Base-by-base conservation (phyloP, 1,140 invertebrate genomes). In the Drosophila fuyamai region DNA sequence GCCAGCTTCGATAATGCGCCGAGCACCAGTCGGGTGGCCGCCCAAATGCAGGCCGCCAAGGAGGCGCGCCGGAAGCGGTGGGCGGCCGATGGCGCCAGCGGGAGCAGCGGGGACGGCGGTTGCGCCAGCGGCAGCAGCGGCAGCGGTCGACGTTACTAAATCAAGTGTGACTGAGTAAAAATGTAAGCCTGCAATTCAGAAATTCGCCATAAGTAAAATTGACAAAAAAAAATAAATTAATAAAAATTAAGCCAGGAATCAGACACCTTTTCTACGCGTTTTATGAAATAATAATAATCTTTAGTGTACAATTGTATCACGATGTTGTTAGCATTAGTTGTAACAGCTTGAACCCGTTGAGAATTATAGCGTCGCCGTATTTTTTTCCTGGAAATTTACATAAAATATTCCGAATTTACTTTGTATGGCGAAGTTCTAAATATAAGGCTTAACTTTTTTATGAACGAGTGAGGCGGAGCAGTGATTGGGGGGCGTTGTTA, bases 41-140 rank as follows among this genome's bases (percentile, higher is more conserved):
- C 90, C 48, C 90, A 91, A 70, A 91, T 91, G 90, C 90, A 91
- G 63, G 85, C 85, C 29, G 85, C 85, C 70, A 89, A 89, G 66
- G 86, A 91, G 81, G 85, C 82, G 43, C 68, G 90, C 13, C 78
- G 81, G 5, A 88, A 90, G 54, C 82, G 90, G 18, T 92, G 90
- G 90, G 76, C 76, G 10, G 90, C 77, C 48, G 90, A 92, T 57
- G 88, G 83, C 57, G 83, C 90, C 71, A 92, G 90, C 74, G 90
- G 81, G 18, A 81, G 72, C 65, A 92, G 90, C 74, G 90, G 81
- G 18, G 82, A 76, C 60, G 84, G 84, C 40, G 68, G 77, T 55
- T 71, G 77, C 40, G 65, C 60, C 62, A 78, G 84, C 60, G 68
- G 85, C 67, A 81, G 79, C 61, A 70, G 85, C 48, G 63, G 85